Percentiles rank a stretch among this genome's conserved stretches.
Evolutionary conservation across 2,113 vertebrate species (phyloP).

Genomic region (Cephalopholis sonnerati): DNA sequence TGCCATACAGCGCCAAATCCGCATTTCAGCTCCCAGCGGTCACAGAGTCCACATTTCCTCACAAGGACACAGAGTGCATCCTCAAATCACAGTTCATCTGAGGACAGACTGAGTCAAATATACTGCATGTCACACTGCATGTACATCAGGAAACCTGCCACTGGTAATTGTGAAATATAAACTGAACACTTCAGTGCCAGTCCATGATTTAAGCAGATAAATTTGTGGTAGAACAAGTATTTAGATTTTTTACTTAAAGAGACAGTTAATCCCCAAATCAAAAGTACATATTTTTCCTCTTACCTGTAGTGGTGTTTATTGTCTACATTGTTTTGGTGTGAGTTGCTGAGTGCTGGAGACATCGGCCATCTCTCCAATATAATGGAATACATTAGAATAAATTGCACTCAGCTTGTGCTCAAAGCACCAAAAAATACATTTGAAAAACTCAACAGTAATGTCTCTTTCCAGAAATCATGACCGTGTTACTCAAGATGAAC

Average conservation of each 20-base stretch:
- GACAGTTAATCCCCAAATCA: too few relatives aligned
- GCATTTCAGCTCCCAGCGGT: slow-evolving; percentile 38
- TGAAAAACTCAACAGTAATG: too few relatives aligned
- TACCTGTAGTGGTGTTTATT: too few relatives aligned
- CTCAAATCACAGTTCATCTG: slow-evolving; percentile 43
- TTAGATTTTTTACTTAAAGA: background rate
- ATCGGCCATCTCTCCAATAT: too few relatives aligned
- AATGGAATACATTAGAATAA: too few relatives aligned
- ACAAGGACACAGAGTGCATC: slow-evolving; percentile 8
- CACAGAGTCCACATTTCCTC: slow-evolving; percentile 33
- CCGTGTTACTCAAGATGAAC: too few relatives aligned
- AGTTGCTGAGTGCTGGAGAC: too few relatives aligned
- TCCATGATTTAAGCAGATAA: background rate
- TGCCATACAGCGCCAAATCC: slow-evolving; percentile 3
- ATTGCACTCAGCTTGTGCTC: too few relatives aligned
- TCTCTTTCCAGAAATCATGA: too few relatives aligned
- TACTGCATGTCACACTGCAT: background rate
- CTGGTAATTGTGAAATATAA: background rate
- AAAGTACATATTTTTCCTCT: too few relatives aligned
- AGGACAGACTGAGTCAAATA: slow-evolving; percentile 36
- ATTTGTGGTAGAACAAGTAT: background rate
- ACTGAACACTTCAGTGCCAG: background rate
- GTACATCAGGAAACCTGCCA: background rate
- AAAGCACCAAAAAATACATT: too few relatives aligned
- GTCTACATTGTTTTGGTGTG: too few relatives aligned